phyloP scores from a whole-genome alignment of 2,888 invertebrate genomes.

The Eupeodes latifasciatus region DNA sequence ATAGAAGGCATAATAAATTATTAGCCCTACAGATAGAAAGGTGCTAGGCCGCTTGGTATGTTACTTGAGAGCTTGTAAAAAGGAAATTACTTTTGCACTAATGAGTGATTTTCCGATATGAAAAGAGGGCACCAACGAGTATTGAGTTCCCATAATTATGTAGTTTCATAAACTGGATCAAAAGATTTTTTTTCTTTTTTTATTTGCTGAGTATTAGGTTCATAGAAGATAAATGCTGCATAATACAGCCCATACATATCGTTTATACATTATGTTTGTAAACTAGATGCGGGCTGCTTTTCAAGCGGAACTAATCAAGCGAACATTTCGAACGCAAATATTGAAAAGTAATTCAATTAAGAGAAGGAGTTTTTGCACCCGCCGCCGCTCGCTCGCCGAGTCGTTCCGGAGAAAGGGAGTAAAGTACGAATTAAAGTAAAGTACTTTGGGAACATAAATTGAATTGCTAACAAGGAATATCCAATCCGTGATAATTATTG shows the following conservation, averaged over 20 bases:
- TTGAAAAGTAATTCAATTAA: conserved; percentile 62
- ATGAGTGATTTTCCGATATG: conserved; percentile 23
- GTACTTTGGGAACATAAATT: conserved; percentile 1
- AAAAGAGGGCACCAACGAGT: background rate
- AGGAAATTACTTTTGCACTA: conserved; percentile 29
- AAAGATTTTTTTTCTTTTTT: conserved; percentile 8
- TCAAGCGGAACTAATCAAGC: conserved; percentile 50
- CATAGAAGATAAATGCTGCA: background rate
- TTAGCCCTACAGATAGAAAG: no score
- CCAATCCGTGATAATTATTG: background rate
- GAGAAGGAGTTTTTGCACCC: conserved; percentile 9
- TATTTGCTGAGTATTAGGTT: background rate
- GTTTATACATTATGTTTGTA: background rate
- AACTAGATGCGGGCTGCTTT: background rate
- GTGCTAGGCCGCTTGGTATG: background rate
- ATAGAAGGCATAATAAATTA: no score
- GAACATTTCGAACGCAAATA: conserved; percentile 51
- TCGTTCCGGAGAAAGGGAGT: no score
- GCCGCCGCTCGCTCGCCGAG: no score
- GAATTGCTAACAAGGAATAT: conserved; percentile 4
- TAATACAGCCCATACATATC: no score
- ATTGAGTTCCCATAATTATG: no score
- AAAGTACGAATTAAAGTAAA: background rate
- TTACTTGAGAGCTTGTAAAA: background rate
- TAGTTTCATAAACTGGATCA: conserved; percentile 15